These are phyloP conservation scores for Mustela lutreola DNA, from an alignment of 2,113 vertebrate genomes.

Conservation along the genomic window DNA sequence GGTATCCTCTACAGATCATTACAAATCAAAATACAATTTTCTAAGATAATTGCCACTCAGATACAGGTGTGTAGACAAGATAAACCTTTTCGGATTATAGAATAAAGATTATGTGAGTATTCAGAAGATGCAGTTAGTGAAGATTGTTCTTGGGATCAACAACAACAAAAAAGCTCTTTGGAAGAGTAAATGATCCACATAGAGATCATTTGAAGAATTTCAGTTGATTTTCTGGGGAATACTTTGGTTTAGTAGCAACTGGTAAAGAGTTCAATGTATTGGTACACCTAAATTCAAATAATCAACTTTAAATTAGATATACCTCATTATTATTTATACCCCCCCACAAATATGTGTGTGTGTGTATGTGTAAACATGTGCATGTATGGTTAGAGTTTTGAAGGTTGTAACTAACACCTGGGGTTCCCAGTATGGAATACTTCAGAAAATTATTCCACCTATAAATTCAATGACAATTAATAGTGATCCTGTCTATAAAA, in stretches of 20 bases:
- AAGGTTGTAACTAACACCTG: slow-evolving; percentile 22
- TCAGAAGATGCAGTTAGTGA: slow-evolving; percentile 47
- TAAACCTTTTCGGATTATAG: slow-evolving; percentile 29
- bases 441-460: slow-evolving; percentile 52
- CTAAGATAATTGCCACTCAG: not conserved
- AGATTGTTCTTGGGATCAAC: slow-evolving; percentile 4
- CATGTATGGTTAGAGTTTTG: not conserved
- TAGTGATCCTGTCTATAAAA: slow-evolving; percentile 19
- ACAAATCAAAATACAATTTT: slow-evolving; percentile 23
- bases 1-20: not conserved
- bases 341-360: not conserved
- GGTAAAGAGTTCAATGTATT: slow-evolving; percentile 38
- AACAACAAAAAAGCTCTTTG: slow-evolving; percentile 12
- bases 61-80: not conserved
- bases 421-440: slow-evolving; percentile 22
- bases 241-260: slow-evolving; percentile 15
- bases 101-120: not conserved
- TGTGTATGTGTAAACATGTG: not conserved
- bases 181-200: slow-evolving; percentile 48
- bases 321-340: not conserved
- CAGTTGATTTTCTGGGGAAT: slow-evolving; percentile 28
- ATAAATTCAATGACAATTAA: slow-evolving; percentile 8
- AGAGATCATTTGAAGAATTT: slow-evolving; percentile 57
- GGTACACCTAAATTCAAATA: not conserved
- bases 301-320: slow-evolving; percentile 39